Percentiles rank a stretch among this genome's conserved stretches.
Evolutionary conservation across 2,888 invertebrate species (phyloP).

Genomic region (Ochlodes sylvanus): DNA sequence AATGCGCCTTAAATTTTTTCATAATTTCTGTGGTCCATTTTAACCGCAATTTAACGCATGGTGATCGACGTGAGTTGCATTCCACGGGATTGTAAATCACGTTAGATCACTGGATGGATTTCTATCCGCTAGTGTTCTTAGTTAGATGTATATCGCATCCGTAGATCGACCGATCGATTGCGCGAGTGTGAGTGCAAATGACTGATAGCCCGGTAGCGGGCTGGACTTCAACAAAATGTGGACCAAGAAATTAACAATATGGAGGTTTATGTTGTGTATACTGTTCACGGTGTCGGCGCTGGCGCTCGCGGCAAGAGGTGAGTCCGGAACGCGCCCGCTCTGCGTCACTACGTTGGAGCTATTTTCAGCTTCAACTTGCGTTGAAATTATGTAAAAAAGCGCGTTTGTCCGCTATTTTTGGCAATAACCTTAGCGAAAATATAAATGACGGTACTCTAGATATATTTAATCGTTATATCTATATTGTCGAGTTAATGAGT

Average conservation of each 20-base stretch:
- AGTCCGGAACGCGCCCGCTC: conserved; percentile 63
- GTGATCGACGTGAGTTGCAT: conserved; percentile 67
- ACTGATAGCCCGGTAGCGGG: conserved; percentile 79
- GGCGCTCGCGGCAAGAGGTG: conserved; percentile 77
- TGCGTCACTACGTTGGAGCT: conserved; percentile 77
- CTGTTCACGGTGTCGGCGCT: conserved; percentile 75
- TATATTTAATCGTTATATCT: conserved; percentile 46
- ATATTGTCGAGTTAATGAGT: conserved; percentile 38
- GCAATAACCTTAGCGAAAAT: conserved; percentile 77
- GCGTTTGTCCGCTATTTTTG: conserved; percentile 81
- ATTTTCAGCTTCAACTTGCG: conserved; percentile 83
- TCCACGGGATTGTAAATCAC: conserved; percentile 65
- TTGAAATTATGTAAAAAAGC: conserved; percentile 85
- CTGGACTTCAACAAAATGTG: conserved; percentile 79
- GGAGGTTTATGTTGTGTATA: conserved; percentile 82
- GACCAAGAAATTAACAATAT: conserved; percentile 79
- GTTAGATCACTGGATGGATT: conserved; percentile 53
- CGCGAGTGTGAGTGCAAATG: conserved; percentile 84
- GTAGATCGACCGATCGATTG: conserved; percentile 79
- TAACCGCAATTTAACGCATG: conserved; percentile 65
- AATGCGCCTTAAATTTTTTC: conserved; percentile 4
- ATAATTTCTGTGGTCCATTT: conserved; percentile 31
- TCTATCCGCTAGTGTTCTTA: conserved; percentile 63
- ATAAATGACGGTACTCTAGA: conserved; percentile 67
- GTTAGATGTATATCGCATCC: conserved; percentile 68